Percentiles rank a stretch among this genome's conserved stretches.
Conservation (phyloP, 1,140 invertebrate species). For the Dufourea novaeangliae region DNA sequence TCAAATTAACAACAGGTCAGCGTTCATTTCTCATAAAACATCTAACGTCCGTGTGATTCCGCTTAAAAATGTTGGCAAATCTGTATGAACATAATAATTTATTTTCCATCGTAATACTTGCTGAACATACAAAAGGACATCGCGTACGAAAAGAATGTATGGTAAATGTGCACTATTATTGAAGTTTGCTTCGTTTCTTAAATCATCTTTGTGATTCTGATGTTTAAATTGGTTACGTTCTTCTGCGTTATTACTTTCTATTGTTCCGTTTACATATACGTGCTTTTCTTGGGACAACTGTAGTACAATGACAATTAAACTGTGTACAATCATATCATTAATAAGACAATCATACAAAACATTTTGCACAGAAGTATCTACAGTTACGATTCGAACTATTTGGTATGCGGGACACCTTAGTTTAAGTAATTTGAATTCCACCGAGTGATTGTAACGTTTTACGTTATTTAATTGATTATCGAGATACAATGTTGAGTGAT, state of each 20-base stretch:
- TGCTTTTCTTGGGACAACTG: neutral
- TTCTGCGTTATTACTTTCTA: neutral
- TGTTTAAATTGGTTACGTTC: neutral
- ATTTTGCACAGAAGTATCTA: slow-evolving; percentile 45
- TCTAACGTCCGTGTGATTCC: neutral
- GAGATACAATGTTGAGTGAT: slow-evolving; percentile 59
- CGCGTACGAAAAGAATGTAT: neutral
- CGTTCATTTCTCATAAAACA: neutral
- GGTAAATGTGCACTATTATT: slow-evolving; percentile 9
- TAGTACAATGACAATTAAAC: slow-evolving; percentile 1
- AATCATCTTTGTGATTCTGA: slow-evolving; percentile 7
- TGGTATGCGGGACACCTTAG: slow-evolving; percentile 48
- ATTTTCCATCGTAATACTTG: neutral
- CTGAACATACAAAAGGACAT: slow-evolving; percentile 13
- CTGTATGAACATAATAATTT: slow-evolving; percentile 5
- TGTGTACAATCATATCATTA: slow-evolving; percentile 9
- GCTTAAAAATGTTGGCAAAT: neutral
- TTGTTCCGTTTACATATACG: slow-evolving; percentile 5
- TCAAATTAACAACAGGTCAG: neutral
- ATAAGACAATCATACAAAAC: slow-evolving; percentile 28
- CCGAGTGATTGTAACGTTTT: slow-evolving; percentile 50
- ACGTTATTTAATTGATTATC: slow-evolving; percentile 64
- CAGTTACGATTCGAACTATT: slow-evolving; percentile 25
- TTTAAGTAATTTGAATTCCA: slow-evolving; percentile 61
- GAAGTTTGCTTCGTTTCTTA: neutral